phyloP scores from a whole-genome alignment of 2,888 invertebrate species.

The Sialis fuliginosa region DNA sequence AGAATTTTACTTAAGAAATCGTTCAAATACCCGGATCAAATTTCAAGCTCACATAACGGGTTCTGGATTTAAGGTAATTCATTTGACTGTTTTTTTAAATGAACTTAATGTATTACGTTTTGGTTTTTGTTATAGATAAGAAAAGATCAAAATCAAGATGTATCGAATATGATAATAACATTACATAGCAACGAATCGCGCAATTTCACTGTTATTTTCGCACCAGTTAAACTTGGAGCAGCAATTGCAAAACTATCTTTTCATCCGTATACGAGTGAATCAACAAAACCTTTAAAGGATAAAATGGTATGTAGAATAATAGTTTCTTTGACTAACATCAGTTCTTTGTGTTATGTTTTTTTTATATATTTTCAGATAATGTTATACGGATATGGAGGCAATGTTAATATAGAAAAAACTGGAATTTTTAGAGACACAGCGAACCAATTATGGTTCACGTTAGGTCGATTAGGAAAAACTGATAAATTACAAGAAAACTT shows the following conservation, averaged over 20 bases:
- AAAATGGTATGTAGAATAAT: too few relatives aligned
- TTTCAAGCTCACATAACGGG: slow-evolving; percentile 31
- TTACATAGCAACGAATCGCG: slow-evolving; percentile 38
- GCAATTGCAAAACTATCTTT: slow-evolving; percentile 35
- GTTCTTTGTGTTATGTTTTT: too few relatives aligned
- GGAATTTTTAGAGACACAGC: slow-evolving; percentile 34
- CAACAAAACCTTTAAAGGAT: too few relatives aligned
- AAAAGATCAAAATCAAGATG: slow-evolving; percentile 21
- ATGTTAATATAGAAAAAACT: slow-evolving; percentile 28
- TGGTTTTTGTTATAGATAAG: slow-evolving; percentile 4
- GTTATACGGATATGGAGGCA: slow-evolving; percentile 41
- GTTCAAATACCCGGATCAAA: slow-evolving; percentile 32
- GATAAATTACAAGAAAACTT: slow-evolving; percentile 27
- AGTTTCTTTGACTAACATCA: too few relatives aligned
- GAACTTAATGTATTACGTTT: slow-evolving; percentile 1
- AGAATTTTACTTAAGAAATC: slow-evolving; percentile 37
- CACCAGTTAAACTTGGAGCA: slow-evolving; percentile 33
- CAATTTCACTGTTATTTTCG: slow-evolving; percentile 32
- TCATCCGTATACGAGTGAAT: slow-evolving; percentile 20
- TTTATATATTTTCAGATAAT: too few relatives aligned
- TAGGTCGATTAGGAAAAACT: slow-evolving; percentile 33
- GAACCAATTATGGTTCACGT: slow-evolving; percentile 35
- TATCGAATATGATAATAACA: slow-evolving; percentile 21
- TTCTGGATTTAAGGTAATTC: slow-evolving; percentile 25
- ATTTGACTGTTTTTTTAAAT: too few relatives aligned